Conservation (phyloP, 2,797 vertebrate genomes). For the Gambelia wislizenii region DNA sequence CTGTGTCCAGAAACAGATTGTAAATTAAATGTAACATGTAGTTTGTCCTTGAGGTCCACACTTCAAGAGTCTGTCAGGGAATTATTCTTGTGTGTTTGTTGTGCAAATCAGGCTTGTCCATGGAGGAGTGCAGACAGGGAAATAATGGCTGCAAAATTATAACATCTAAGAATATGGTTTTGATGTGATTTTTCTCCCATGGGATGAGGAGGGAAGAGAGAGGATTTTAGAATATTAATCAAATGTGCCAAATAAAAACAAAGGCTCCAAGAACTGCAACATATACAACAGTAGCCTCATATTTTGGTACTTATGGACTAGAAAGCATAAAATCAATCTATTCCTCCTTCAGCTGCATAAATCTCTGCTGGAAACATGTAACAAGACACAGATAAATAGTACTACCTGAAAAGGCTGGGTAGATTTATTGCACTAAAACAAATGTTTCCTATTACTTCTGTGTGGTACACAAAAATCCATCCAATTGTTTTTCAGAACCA, state of each 20-base stretch:
- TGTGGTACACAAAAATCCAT: neutral
- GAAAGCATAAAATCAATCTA: conserved; percentile 31
- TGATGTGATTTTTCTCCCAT: neutral
- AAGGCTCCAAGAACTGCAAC: neutral
- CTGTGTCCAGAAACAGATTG: neutral
- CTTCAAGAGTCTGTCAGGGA: neutral
- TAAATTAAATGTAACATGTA: neutral
- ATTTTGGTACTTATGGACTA: neutral
- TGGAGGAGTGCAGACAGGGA: neutral
- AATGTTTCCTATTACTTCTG: conserved; percentile 33
- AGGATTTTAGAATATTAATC: neutral
- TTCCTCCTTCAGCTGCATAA: conserved; percentile 5
- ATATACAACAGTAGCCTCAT: neutral
- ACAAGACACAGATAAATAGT: conserved; percentile 41
- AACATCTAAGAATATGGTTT: neutral
- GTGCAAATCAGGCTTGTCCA: neutral
- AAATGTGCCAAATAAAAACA: neutral
- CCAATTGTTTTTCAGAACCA: neutral
- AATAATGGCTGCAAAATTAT: neutral
- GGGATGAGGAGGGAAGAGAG: neutral
- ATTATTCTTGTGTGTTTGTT: neutral
- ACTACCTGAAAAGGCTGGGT: conserved; percentile 40
- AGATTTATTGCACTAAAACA: conserved; percentile 28
- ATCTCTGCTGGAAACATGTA: conserved; percentile 17
- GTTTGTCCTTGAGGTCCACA: neutral